phyloP scores from a whole-genome alignment of 2,797 vertebrate genomes.

The Sebastiscus tertius region DNA sequence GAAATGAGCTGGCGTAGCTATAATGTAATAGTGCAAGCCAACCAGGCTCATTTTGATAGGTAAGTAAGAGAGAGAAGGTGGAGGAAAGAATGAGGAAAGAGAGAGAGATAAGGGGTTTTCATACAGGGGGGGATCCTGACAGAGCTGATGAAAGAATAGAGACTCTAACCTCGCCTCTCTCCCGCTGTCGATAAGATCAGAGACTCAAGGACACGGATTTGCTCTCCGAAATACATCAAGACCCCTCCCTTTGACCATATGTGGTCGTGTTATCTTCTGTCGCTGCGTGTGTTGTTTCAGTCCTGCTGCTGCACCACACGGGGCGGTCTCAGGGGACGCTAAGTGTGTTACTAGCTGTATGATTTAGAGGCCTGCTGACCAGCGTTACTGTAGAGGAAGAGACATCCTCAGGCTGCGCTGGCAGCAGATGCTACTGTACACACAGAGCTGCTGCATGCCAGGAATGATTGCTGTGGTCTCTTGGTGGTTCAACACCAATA shows the following conservation, averaged over 20 bases:
- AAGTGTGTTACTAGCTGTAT: conserved; percentile 35
- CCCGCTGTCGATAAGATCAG: conserved; percentile 11
- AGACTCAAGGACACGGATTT: conserved; percentile 7
- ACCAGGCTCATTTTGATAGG: background rate
- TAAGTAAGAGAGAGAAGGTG: background rate
- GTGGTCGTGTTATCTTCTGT: conserved; percentile 4
- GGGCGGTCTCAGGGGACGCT: conserved; percentile 7
- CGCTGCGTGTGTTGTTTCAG: conserved; percentile 11
- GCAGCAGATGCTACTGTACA: conserved; percentile 24
- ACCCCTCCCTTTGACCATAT: background rate
- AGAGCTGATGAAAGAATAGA: background rate
- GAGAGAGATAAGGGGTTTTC: background rate
- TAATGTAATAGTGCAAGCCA: background rate
- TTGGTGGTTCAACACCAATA: background rate
- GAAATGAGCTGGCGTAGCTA: conserved; percentile 7
- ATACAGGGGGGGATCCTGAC: conserved; percentile 7
- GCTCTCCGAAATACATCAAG: background rate
- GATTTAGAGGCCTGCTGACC: conserved; percentile 35
- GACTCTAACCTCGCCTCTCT: background rate
- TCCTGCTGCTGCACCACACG: conserved; percentile 11
- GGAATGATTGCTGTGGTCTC: background rate
- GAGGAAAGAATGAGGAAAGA: background rate
- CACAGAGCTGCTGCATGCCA: background rate
- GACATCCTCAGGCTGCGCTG: conserved; percentile 14
- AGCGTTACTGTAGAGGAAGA: conserved; percentile 1